phyloP scores from a whole-genome alignment of 2,797 vertebrate genomes.

The Clarias laeviceps region DNA sequence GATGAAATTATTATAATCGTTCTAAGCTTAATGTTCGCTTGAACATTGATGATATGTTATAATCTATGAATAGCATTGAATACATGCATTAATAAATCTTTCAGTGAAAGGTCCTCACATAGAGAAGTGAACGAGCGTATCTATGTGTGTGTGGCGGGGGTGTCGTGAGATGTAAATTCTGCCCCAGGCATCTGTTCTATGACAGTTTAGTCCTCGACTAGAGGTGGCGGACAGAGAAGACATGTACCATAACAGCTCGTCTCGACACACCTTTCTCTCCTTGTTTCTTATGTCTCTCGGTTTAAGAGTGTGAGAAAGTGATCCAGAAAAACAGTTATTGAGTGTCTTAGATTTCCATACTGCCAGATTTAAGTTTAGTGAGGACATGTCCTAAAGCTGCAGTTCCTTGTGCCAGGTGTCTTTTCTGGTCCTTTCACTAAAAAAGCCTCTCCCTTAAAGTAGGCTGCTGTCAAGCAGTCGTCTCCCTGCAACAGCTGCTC shows the following conservation, averaged over 20 bases:
- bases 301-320: neutral
- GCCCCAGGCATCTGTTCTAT: slow-evolving; percentile 2
- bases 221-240: neutral
- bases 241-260: neutral
- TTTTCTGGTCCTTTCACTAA: slow-evolving; percentile 29
- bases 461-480: slow-evolving; percentile 49
- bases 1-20: no score
- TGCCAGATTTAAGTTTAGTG: slow-evolving; percentile 6
- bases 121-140: neutral
- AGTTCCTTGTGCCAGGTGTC: slow-evolving; percentile 1
- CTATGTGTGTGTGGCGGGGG: neutral
- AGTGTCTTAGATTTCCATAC: slow-evolving; percentile 18
- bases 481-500: slow-evolving; percentile 58
- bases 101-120: neutral
- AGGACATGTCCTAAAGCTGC: neutral
- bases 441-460: slow-evolving; percentile 38
- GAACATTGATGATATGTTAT: no score
- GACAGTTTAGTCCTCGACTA: slow-evolving; percentile 1
- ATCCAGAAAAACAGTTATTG: neutral
- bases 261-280: neutral
- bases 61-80: no score
- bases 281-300: slow-evolving; percentile 3
- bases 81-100: neutral
- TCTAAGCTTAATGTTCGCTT: neutral
- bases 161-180: neutral